phyloP scores from a whole-genome alignment of 1,140 invertebrate species.

The Centruroides sculpturatus region DNA sequence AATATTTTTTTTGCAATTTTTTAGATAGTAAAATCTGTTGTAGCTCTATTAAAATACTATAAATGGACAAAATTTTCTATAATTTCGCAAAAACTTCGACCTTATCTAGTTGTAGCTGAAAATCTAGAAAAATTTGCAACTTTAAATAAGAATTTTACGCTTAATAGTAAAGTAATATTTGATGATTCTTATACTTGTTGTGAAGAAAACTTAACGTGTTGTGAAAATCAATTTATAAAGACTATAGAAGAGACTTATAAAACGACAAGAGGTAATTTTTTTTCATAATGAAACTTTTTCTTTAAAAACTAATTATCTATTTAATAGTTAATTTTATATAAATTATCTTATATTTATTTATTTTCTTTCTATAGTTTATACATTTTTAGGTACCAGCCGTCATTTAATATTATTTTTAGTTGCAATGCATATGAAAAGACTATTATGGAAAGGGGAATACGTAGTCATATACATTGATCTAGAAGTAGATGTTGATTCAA shows the following conservation, averaged over 20 bases:
- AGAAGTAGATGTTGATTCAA: conserved; percentile 57
- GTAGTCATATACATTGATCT: conserved; percentile 83
- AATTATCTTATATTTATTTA: too few relatives aligned
- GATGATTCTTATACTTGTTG: conserved; percentile 57
- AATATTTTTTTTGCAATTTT: conserved; percentile 12
- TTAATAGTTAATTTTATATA: too few relatives aligned
- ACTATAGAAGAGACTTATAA: conserved; percentile 78
- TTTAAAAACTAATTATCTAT: too few relatives aligned
- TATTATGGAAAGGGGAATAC: conserved; percentile 82
- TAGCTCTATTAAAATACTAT: conserved; percentile 74
- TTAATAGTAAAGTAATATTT: conserved; percentile 38
- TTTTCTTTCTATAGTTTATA: conserved; percentile 46
- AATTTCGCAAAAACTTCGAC: conserved; percentile 51
- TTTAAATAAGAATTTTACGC: conserved; percentile 48
- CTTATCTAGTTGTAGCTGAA: conserved; percentile 54
- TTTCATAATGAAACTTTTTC: too few relatives aligned
- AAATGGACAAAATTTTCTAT: conserved; percentile 89
- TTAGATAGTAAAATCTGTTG: conserved; percentile 81
- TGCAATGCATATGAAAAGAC: conserved; percentile 66
- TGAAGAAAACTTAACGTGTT: conserved; percentile 50
- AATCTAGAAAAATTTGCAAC: conserved; percentile 5
- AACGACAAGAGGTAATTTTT: conserved; percentile 51
- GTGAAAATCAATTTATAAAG: conserved; percentile 59
- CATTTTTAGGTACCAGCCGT: conserved; percentile 66
- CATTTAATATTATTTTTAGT: conserved; percentile 77